A percentile compares a stretch with the other conserved stretches of the same genome.
These are phyloP conservation scores for Datnioides undecimradiatus DNA, from an alignment of 2,113 vertebrate genomes.

Conservation along the genomic window DNA sequence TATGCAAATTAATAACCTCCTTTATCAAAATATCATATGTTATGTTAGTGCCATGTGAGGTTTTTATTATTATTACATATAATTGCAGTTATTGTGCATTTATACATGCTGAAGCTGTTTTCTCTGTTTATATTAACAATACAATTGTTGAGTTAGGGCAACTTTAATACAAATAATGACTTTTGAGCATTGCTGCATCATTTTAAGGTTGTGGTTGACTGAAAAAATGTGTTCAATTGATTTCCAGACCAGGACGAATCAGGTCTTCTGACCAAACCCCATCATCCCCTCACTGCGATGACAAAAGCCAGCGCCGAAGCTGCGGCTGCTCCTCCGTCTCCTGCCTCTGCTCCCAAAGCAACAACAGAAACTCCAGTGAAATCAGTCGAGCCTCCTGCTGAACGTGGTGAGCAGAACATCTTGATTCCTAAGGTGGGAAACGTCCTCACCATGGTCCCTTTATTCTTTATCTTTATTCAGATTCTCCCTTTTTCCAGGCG, in stretches of 20 bases:
- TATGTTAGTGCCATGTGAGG: no score
- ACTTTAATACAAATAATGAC: neutral
- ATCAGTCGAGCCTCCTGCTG: neutral
- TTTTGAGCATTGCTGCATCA: neutral
- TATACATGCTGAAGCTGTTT: no score
- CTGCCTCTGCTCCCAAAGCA: neutral
- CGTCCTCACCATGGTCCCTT: no score
- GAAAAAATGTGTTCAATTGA: no score
- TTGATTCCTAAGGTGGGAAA: neutral
- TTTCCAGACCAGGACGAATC: conserved; percentile 45
- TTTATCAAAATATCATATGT: no score
- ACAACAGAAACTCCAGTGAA: neutral
- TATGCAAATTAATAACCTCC: no score
- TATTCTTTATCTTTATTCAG: neutral
- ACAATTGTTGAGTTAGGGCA: no score
- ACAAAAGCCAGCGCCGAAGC: conserved; percentile 39
- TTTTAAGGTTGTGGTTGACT: no score
- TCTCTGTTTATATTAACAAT: no score
- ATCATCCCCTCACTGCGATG: conserved; percentile 44
- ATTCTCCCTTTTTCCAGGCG: conserved; percentile 47
- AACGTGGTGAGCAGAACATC: conserved; percentile 18
- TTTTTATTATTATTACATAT: no score
- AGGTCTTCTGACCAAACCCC: conserved; percentile 25
- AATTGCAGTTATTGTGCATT: no score
- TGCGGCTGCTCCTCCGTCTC: conserved; percentile 12